These are phyloP conservation scores for Okapia johnstoni DNA, from an alignment of 2,113 vertebrate species.

Conservation along the genomic window DNA sequence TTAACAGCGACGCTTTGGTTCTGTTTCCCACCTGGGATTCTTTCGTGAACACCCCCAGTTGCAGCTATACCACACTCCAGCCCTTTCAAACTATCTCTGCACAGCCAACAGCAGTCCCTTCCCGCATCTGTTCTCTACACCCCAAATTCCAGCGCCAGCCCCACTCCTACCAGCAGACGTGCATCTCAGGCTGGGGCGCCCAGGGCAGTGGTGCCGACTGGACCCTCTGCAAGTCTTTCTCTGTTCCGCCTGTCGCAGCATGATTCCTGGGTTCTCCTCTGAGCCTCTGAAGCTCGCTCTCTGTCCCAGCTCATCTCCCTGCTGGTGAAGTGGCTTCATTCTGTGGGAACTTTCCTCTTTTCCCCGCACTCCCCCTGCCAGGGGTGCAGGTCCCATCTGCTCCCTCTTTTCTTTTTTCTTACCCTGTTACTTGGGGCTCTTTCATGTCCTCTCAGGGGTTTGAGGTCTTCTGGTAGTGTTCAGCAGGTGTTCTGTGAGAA, in stretches of 20 bases:
- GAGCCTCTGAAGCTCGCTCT: neutral
- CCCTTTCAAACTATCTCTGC: neutral
- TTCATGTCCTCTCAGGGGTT: neutral
- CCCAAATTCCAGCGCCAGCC: neutral
- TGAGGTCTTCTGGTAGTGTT: neutral
- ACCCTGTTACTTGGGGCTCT: neutral
- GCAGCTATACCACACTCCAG: neutral
- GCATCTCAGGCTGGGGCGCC: neutral
- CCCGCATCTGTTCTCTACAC: neutral
- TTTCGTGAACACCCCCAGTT: neutral
- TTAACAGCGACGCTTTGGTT: neutral
- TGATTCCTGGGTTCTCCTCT: neutral
- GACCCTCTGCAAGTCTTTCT: neutral
- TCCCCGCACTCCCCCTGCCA: neutral
- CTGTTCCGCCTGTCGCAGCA: neutral
- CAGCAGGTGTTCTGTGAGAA: neutral
- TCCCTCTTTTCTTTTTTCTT: neutral
- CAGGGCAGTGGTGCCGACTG: neutral
- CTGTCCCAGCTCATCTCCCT: neutral
- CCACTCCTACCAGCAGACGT: neutral
- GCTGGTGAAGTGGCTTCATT: neutral
- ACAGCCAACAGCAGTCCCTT: neutral
- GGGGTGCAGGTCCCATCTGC: neutral
- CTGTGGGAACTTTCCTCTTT: neutral
- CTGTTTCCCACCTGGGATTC: neutral